A percentile compares a stretch with the other conserved stretches of the same genome.
phyloP scores from a whole-genome alignment of 2,113 vertebrate genomes.

The Atractosteus spatula region DNA sequence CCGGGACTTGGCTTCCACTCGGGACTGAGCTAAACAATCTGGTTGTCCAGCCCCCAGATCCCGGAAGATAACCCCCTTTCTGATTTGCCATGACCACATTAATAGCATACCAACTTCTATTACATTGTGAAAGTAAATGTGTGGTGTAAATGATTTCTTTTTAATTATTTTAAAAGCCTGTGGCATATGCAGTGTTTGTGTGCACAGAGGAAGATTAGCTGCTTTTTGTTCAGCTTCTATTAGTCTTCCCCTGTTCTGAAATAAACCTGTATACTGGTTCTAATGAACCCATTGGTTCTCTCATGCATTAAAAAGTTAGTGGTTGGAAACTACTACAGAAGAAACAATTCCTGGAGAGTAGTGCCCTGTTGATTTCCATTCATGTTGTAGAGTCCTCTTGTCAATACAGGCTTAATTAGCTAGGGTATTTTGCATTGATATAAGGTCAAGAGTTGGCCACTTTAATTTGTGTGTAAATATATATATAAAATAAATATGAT shows the following conservation, averaged over 20 bases:
- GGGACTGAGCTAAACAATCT: slow-evolving; percentile 22
- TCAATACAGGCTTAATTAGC: slow-evolving; percentile 7
- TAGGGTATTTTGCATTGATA: slow-evolving; percentile 1
- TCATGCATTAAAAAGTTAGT: not conserved
- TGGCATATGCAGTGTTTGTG: slow-evolving; percentile 36
- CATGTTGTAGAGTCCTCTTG: slow-evolving; percentile 8
- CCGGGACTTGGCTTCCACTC: not conserved
- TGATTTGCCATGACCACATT: slow-evolving; percentile 30
- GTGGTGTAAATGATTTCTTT: slow-evolving; percentile 42
- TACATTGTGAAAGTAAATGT: slow-evolving; percentile 47
- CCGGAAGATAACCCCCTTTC: slow-evolving; percentile 18
- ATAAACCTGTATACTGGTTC: slow-evolving; percentile 33
- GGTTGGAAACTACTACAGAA: not conserved
- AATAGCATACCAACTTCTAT: slow-evolving; percentile 32
- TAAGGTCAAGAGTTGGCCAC: slow-evolving; percentile 31
- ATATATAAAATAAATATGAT: slow-evolving; percentile 47
- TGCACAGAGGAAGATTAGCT: slow-evolving; percentile 35
- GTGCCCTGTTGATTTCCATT: not conserved
- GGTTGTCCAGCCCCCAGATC: slow-evolving; percentile 20
- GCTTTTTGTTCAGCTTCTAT: slow-evolving; percentile 5
- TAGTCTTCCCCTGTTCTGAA: slow-evolving; percentile 40
- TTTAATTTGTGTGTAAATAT: slow-evolving; percentile 46
- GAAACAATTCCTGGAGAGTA: too few species aligned
- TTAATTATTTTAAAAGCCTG: slow-evolving; percentile 21
- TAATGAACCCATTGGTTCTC: slow-evolving; percentile 28